Evolutionary conservation across 2,113 vertebrate genomes (phyloP).

Genomic region (Hystrix brachyura): DNA sequence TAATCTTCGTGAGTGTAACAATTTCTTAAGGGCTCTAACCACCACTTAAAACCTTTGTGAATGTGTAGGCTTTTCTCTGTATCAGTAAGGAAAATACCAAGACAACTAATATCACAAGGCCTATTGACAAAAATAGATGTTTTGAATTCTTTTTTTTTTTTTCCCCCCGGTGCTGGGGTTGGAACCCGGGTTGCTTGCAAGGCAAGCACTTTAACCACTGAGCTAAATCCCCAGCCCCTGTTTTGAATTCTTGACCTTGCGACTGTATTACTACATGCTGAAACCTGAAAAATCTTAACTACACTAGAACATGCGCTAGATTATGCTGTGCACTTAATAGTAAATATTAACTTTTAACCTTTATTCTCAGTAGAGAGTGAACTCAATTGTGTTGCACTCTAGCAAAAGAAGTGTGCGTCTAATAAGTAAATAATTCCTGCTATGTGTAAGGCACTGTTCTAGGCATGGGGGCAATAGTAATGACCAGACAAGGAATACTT

Average conservation of each 20-base stretch:
- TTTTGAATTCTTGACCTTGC: background rate
- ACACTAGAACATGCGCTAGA: background rate
- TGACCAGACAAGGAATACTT: background rate
- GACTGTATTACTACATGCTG: background rate
- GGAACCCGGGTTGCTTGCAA: too few species aligned
- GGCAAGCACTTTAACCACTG: too few species aligned
- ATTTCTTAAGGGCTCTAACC: background rate
- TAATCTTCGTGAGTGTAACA: background rate
- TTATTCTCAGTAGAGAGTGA: constrained; percentile 4
- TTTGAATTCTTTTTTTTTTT: constrained; percentile 45
- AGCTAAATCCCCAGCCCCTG: too few species aligned
- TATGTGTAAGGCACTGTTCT: background rate
- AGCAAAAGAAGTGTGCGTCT: background rate
- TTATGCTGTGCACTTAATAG: background rate
- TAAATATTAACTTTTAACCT: constrained; percentile 15
- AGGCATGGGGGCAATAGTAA: background rate
- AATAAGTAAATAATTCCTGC: background rate
- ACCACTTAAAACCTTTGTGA: constrained; percentile 15
- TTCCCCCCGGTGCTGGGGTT: too few species aligned
- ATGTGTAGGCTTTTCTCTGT: background rate
- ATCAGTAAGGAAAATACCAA: constrained; percentile 14
- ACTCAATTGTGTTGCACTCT: background rate
- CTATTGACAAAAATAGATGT: constrained; percentile 12
- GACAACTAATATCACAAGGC: background rate
- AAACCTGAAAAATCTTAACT: constrained; percentile 15